Conservation (phyloP, 2,113 vertebrate species). For the Abramis brama region DNA sequence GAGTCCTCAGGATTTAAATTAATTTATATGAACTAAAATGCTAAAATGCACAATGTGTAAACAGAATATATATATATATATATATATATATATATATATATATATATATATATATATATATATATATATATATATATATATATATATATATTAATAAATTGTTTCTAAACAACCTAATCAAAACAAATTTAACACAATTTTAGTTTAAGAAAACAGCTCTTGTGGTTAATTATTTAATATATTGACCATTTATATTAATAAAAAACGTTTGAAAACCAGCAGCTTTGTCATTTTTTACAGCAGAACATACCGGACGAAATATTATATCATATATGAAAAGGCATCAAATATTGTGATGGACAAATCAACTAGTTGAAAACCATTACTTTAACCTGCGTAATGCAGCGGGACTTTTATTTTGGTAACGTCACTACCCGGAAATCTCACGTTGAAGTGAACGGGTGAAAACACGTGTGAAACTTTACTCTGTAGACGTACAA, state of each 20-base stretch:
- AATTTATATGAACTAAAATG: background rate
- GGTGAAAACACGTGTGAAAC: constrained; percentile 1
- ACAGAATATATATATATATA: too few relatives aligned
- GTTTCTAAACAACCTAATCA: background rate
- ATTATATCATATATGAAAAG: background rate
- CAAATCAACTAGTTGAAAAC: too few relatives aligned
- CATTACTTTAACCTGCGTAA: too few relatives aligned
- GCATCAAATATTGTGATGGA: background rate
- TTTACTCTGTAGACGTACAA: background rate
- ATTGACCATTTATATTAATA: background rate
- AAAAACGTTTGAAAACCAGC: background rate
- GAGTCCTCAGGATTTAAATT: background rate
- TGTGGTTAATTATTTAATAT: background rate
- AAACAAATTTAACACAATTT: background rate
- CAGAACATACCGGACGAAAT: background rate
- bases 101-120: too few relatives aligned
- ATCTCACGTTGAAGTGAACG: background rate
- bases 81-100: too few relatives aligned
- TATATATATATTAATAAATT: too few relatives aligned
- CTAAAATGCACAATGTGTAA: background rate
- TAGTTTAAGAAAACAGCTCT: background rate
- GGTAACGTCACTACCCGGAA: constrained; percentile 50
- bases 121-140: too few relatives aligned
- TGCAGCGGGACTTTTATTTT: constrained; percentile 53
- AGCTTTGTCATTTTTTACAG: background rate